phyloP scores from a whole-genome alignment of 2,888 invertebrate species.

The Coleophora deauratella region DNA sequence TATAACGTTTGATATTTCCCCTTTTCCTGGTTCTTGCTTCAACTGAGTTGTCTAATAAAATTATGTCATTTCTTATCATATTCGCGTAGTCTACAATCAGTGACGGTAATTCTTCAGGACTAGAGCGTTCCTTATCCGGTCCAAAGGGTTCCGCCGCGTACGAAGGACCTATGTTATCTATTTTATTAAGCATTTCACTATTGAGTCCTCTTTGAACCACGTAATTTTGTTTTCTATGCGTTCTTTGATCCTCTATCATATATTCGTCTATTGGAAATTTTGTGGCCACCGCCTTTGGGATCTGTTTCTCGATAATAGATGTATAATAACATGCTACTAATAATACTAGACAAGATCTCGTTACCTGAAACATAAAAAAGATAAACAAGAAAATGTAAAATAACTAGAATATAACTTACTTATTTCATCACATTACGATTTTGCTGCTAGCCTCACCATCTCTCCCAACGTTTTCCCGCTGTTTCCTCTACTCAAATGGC shows the following conservation, averaged over 20 bases:
- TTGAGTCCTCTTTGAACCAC: constrained; percentile 35
- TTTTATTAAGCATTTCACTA: constrained; percentile 30
- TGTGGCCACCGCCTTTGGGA: constrained; percentile 28
- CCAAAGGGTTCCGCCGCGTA: constrained; percentile 31
- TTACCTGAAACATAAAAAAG: constrained; percentile 32
- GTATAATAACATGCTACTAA: constrained; percentile 32
- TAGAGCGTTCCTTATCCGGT: constrained; percentile 18
- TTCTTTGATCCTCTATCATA: constrained; percentile 43
- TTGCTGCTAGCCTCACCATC: too few species aligned
- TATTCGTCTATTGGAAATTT: constrained; percentile 38
- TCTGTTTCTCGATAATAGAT: background rate
- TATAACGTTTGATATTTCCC: constrained; percentile 47
- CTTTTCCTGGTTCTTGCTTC: constrained; percentile 57
- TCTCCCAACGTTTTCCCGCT: constrained; percentile 18
- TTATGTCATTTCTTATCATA: constrained; percentile 56
- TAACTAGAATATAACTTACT: too few species aligned
- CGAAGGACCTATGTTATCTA: constrained; percentile 28
- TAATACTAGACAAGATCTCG: constrained; percentile 27
- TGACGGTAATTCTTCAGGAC: constrained; percentile 44
- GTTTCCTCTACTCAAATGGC: constrained; percentile 23
- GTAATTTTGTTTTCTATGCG: constrained; percentile 48
- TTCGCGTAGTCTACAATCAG: constrained; percentile 58
- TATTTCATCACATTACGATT: too few species aligned
- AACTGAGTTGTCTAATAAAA: constrained; percentile 55
- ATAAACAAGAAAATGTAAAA: too few species aligned